Evolutionary conservation across 2,113 vertebrate genomes (phyloP).

Genomic region (Sprattus sprattus): DNA sequence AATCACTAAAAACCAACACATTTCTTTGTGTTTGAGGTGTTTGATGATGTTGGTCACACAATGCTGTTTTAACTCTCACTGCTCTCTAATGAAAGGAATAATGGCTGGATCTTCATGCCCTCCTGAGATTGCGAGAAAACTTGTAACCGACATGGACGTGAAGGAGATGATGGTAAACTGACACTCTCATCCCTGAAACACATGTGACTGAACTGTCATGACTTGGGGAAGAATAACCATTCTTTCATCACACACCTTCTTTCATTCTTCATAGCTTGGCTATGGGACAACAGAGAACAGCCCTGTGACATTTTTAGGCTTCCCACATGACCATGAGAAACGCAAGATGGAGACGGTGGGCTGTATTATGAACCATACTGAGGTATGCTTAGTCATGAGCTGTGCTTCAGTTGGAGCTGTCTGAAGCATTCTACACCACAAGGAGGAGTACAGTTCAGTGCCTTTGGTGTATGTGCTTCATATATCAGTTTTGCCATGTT

Average conservation of each 20-base stretch:
- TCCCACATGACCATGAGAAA: conserved; percentile 69
- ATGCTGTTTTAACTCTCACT: not conserved
- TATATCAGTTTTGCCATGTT: too few relatives aligned
- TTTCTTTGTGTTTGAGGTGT: not conserved
- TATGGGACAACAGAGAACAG: conserved; percentile 97
- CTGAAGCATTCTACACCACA: too few relatives aligned
- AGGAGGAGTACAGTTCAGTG: too few relatives aligned
- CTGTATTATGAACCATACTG: conserved; percentile 78
- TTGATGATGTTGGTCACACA: not conserved
- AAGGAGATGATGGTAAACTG: conserved; percentile 77
- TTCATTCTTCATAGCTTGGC: conserved; percentile 69
- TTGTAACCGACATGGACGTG: conserved; percentile 71
- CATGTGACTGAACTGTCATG: not conserved
- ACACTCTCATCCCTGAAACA: not conserved
- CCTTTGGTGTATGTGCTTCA: too few relatives aligned
- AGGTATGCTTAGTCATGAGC: conserved; percentile 71
- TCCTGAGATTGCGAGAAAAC: conserved; percentile 73
- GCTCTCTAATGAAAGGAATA: conserved; percentile 69
- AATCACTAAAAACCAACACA: not conserved
- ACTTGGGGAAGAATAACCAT: not conserved
- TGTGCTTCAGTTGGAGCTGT: not conserved
- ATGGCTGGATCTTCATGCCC: conserved; percentile 83
- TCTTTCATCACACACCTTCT: not conserved
- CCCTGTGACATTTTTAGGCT: conserved; percentile 84
- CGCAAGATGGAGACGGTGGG: conserved; percentile 78